Conservation (phyloP, 2,888 invertebrate genomes). For the Acronicta alni region DNA sequence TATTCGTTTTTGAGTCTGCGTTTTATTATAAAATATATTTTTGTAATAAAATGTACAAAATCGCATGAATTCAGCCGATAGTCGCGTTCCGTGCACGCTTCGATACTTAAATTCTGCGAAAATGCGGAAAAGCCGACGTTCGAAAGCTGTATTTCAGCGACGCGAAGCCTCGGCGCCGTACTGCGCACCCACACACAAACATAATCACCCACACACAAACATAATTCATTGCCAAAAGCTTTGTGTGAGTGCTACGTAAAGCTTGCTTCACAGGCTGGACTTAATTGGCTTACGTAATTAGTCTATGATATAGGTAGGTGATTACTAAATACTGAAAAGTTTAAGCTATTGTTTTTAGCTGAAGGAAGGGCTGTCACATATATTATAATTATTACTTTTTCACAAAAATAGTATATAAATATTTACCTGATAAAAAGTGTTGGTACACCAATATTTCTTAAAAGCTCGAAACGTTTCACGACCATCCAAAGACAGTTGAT, state of each 20-base stretch:
- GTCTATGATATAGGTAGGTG: slow-evolving; percentile 7
- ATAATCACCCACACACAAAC: slow-evolving; percentile 10
- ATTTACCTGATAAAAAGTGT: no score
- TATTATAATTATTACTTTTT: no score
- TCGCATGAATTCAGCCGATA: slow-evolving; percentile 50
- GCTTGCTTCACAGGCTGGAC: slow-evolving; percentile 3
- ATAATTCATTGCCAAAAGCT: slow-evolving; percentile 21
- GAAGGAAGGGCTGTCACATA: no score
- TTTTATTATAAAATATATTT: slow-evolving; percentile 23
- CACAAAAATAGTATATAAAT: no score
- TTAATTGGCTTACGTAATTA: slow-evolving; percentile 34
- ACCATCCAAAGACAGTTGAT: no score
- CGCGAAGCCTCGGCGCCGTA: slow-evolving; percentile 26
- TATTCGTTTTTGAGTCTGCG: no score
- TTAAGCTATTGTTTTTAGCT: neutral
- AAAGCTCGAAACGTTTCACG: no score
- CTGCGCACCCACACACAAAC: slow-evolving; percentile 5
- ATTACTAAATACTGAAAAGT: neutral
- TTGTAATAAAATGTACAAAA: slow-evolving; percentile 28
- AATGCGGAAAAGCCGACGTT: slow-evolving; percentile 59
- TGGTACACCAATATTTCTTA: no score
- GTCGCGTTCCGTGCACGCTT: slow-evolving; percentile 30
- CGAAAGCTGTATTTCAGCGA: slow-evolving; percentile 61
- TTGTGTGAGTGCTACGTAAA: slow-evolving; percentile 22
- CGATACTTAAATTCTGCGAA: slow-evolving; percentile 63